Conservation (phyloP, 2,888 invertebrate genomes). For the Tetanocera ferruginea region DNA sequence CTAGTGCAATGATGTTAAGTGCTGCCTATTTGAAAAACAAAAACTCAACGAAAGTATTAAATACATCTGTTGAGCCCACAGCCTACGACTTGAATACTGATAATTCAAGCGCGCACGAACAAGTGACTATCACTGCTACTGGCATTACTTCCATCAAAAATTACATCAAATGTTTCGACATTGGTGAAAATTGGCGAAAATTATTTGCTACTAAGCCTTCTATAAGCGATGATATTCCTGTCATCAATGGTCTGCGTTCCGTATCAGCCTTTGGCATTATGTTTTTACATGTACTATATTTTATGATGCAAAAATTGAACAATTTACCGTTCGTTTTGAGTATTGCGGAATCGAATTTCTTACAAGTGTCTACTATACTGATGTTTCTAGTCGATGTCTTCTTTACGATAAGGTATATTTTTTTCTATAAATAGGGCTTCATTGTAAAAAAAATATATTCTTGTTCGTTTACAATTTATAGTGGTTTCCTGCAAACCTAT, state of each 20-base stretch:
- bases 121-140: not conserved
- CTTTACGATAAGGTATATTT: constrained; percentile 64
- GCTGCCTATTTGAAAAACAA: not conserved
- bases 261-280: constrained; percentile 66
- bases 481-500: constrained; percentile 50
- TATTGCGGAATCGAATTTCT: constrained; percentile 60
- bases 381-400: constrained; percentile 66
- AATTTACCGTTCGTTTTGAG: constrained; percentile 63
- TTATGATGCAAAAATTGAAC: constrained; percentile 63
- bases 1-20: not conserved
- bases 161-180: constrained; percentile 55
- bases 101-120: not conserved
- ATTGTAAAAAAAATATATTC: too few species aligned
- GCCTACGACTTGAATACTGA: not conserved
- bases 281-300: constrained; percentile 66
- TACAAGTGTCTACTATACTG: constrained; percentile 63
- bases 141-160: not conserved
- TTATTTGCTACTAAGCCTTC: constrained; percentile 47
- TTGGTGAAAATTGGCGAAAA: constrained; percentile 49
- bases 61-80: not conserved
- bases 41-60: not conserved
- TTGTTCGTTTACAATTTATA: too few species aligned
- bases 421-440: too few species aligned
- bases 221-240: constrained; percentile 51
- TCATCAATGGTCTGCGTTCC: constrained; percentile 65